These are phyloP conservation scores for Monoplex corrugatus DNA, from an alignment of 2,888 invertebrate species.

Conservation along the genomic window DNA sequence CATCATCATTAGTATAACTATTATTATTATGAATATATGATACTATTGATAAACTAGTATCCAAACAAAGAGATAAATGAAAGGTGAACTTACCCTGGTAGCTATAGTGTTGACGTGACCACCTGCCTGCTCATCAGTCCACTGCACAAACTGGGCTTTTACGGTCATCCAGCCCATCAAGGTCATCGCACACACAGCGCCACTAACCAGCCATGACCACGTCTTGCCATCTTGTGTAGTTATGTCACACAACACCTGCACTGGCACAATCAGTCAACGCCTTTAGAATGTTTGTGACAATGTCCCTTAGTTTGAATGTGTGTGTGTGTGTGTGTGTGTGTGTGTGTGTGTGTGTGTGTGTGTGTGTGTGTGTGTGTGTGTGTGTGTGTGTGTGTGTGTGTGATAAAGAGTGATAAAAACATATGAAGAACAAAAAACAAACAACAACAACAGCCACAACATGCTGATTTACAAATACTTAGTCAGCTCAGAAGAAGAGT, in stretches of 20 bases:
- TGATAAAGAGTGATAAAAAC: too few species aligned
- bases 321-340: too few species aligned
- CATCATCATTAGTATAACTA: too few species aligned
- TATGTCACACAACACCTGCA: background rate
- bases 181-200: background rate
- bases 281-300: too few species aligned
- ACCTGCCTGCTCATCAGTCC: background rate
- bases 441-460: too few species aligned
- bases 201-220: background rate
- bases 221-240: background rate
- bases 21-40: too few species aligned
- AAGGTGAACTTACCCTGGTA: background rate
- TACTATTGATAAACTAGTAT: too few species aligned
- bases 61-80: background rate
- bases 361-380: conserved; percentile 23
- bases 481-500: too few species aligned
- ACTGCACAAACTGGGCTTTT: background rate
- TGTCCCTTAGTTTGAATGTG: background rate
- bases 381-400: background rate
- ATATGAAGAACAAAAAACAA: too few species aligned
- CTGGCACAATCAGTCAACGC: background rate
- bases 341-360: background rate
- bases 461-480: too few species aligned
- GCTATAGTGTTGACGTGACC: background rate
- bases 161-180: background rate